Base-by-base conservation (phyloP, 2,888 invertebrate genomes). In the Lithophane socia region DNA sequence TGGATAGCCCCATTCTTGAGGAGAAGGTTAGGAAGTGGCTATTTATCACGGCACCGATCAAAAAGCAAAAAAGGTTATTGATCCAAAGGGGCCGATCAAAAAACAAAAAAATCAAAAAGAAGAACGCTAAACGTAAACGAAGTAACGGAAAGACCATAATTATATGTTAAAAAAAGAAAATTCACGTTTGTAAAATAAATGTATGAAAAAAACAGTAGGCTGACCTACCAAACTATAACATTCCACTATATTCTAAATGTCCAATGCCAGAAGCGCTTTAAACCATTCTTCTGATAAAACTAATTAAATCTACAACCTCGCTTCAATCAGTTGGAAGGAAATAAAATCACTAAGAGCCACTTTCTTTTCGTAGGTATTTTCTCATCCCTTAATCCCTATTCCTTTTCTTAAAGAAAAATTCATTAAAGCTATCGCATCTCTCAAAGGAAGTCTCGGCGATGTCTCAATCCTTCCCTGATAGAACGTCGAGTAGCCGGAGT, bases 401-500 rank as follows among this genome's bases (percentile, higher is more conserved):
- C 68, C 75, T 77, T 77, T 85, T 80, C 75, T 68, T 80, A 24
- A 78, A 76, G 81, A 82, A 85, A 89, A 89, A 85, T 77, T 88
- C 81, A 89, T 88, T 88, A 85, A 84, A 77, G 74, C 80, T 75
- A 78, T 85, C 80, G 61, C 61, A 37, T 80, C 69, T 68, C 69
- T 84, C 74, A 75, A 88, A 85, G 83, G 79, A 79, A 86, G 74
- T 75, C 86, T 79, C 66, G 64, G 29, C 72, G 78, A 82, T 80
- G 77, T 80, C 80, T 86, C 82, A 87, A 89, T 84, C 84, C 84
- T 86, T 90, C 84, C 77, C 71, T 81, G 81, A 81, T 87, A 82
- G 77, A 74, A 76, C 68, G 61, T 75, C 76, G 74, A 84, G 82
- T 78, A 72, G 82, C 81, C 67, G 58, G 66, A 75, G 74, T 63